Evolutionary conservation across 2,888 invertebrate species (phyloP), one percentile per base, ranked within the genome.

Genomic region (Mycogona germanica): DNA sequence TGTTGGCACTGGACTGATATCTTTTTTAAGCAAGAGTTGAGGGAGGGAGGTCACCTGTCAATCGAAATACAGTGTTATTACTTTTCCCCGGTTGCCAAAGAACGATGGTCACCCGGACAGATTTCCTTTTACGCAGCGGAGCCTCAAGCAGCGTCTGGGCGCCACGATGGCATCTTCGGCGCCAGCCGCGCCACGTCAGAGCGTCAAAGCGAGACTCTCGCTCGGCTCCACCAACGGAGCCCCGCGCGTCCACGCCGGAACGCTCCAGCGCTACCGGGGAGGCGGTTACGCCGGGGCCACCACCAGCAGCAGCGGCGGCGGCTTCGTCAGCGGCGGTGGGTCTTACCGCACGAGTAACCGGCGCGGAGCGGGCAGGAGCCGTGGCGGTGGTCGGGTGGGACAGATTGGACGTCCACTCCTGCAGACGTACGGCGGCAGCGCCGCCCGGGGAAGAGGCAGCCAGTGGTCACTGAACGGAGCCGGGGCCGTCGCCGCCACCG

Each of bases 141-240:
- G 63, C 56, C 56, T 64, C 32, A 56, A 57, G 47, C 60, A 60
- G 37, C 55, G 60, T 28, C 52, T 60, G 44, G 60, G 60, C 2
- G 53, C 53, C 4, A 55, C 45, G 21, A n/a, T n/a, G n/a, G n/a
- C n/a, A n/a, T n/a, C n/a, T n/a, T n/a, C n/a, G n/a, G n/a, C n/a
- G n/a, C n/a, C n/a, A n/a, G n/a, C n/a, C n/a, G 55, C 25, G 2
- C 51, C 51, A 6, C n/a, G 38, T 14, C 32, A 17, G n/a, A 53
- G 38, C 26, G 47, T 53, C 14, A 45, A 47, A 21, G 53, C 28
- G 28, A 28, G 45, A 9, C 32, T 37, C 17, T 45, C 53, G 30
- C 37, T 53, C 17, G 53, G 53, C n/a, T n/a, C 23, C 17, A 21
- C 17, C 14, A 17, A 40, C n/a, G 44, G 50, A 47, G 46, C 37